phyloP scores from a whole-genome alignment of 2,113 vertebrate species.

The Eubucco bourcierii region DNA sequence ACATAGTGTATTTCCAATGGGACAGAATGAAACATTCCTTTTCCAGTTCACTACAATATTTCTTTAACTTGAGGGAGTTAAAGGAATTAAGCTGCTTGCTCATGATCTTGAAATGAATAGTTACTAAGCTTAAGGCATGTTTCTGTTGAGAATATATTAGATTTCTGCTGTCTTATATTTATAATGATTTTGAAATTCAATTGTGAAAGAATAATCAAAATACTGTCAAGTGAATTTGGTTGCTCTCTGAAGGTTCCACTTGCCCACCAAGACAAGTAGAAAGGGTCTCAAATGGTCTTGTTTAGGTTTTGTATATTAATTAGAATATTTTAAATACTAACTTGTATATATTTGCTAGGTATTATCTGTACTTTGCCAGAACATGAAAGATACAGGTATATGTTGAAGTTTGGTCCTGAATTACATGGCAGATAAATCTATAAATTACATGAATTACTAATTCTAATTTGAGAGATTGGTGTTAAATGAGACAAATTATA shows the following conservation, averaged over 20 bases:
- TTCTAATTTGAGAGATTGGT: neutral
- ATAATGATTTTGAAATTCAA: neutral
- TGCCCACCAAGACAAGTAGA: neutral
- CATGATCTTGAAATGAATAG: neutral
- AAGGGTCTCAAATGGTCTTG: neutral
- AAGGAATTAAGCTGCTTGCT: neutral
- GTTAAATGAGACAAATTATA: neutral
- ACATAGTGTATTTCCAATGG: neutral
- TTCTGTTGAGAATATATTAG: neutral
- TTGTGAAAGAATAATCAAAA: neutral
- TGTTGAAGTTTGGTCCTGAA: neutral
- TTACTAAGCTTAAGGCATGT: neutral
- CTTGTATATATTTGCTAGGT: neutral
- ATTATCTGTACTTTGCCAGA: neutral
- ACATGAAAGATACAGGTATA: accelerated
- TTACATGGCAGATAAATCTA: neutral
- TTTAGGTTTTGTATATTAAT: neutral
- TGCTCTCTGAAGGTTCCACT: neutral
- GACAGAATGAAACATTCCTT: neutral
- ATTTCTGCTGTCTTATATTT: neutral
- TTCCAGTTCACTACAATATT: neutral
- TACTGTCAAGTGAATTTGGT: neutral
- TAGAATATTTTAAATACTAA: neutral
- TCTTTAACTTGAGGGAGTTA: neutral
- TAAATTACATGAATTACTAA: neutral